Evolutionary conservation across 1,140 invertebrate genomes (phyloP), one percentile per base, ranked within the genome.

Genomic region (Heliothis subflexa): DNA sequence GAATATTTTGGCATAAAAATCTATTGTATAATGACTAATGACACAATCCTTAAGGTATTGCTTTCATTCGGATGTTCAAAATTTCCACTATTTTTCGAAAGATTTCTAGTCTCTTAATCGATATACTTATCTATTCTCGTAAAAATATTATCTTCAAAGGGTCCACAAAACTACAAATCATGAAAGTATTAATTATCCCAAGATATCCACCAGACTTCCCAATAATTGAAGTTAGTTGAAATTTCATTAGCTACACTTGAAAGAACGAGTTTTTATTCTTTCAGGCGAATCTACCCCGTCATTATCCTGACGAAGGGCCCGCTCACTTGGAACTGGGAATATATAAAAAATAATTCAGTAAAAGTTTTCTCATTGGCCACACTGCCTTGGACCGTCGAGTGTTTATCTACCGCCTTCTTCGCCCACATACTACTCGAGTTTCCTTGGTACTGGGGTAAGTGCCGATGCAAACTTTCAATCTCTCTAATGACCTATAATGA

Each of bases 231-330:
- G 11, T 70, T 49, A 61, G 47, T 66, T 49, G n/a, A 66, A 77
- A 68, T 68, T 77, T 40, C 11, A 28, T 54, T 66, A 52, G 61
- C 45, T 57, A 57, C 66, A 52, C 25, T 47, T 73, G 16, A 73
- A 80, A 66, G 16, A 72, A 45, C 21, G 59, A 18, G 28, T 78
- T 59, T 68, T 83, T 81, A 79, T 83, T 79, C 33, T 93, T 93
- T 72, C 84, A 94, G 98, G 87, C 97, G 97, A 94, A 96, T 98
- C 79, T 98, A 98, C 14, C 95, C 99, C 76, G 97, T 98, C 52
- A 97, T 99, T 71, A 99, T 99, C 85, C 95, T 99, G 81, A 97
- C 97, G 61, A 96, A 98, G 93, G 99, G 98, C 81, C 99, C 99
- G 5, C 95, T 99, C 81, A 97, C 98, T 88, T 96, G 99, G 88